Percentiles rank a stretch among this genome's conserved stretches.
Conservation (phyloP, 2,888 invertebrate genomes). For the Silvanus unidentatus region DNA sequence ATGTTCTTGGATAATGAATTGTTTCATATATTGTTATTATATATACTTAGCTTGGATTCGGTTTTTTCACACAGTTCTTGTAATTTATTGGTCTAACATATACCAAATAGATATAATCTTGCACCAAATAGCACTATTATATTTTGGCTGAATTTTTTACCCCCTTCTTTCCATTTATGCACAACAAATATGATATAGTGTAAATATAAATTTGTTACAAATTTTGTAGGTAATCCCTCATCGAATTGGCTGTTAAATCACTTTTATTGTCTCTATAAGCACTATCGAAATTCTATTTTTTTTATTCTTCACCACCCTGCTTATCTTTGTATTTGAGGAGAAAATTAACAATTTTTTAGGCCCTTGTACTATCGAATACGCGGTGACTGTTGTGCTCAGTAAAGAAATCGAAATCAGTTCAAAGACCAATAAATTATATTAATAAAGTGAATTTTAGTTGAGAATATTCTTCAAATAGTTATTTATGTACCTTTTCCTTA, state of each 20-base stretch:
- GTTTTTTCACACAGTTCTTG: slow-evolving; percentile 29
- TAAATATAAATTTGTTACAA: slow-evolving; percentile 1
- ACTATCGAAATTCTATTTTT: too few relatives aligned
- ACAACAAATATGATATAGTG: slow-evolving; percentile 15
- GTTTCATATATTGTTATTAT: slow-evolving; percentile 20
- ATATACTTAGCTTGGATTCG: slow-evolving; percentile 40
- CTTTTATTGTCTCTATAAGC: too few relatives aligned
- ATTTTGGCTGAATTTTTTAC: slow-evolving; percentile 5
- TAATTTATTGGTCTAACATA: slow-evolving; percentile 43
- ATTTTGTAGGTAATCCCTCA: slow-evolving; percentile 9
- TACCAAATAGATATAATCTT: too few relatives aligned
- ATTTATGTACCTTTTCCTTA: slow-evolving; percentile 44
- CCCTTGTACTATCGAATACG: slow-evolving; percentile 7
- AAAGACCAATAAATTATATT: slow-evolving; percentile 35
- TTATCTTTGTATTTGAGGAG: not conserved
- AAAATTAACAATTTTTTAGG: slow-evolving; percentile 5
- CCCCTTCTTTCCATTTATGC: slow-evolving; percentile 14
- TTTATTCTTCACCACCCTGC: too few relatives aligned
- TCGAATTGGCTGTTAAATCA: not conserved
- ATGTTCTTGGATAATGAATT: slow-evolving; percentile 50
- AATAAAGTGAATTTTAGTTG: too few relatives aligned
- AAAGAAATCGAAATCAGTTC: too few relatives aligned
- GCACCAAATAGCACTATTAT: slow-evolving; percentile 25
- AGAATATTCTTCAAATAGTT: too few relatives aligned
- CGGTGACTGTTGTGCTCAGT: slow-evolving; percentile 10